Percentiles rank a stretch among this genome's conserved stretches.
phyloP scores from a whole-genome alignment of 2,797 vertebrate genomes.

The Jordanella pulchra region DNA sequence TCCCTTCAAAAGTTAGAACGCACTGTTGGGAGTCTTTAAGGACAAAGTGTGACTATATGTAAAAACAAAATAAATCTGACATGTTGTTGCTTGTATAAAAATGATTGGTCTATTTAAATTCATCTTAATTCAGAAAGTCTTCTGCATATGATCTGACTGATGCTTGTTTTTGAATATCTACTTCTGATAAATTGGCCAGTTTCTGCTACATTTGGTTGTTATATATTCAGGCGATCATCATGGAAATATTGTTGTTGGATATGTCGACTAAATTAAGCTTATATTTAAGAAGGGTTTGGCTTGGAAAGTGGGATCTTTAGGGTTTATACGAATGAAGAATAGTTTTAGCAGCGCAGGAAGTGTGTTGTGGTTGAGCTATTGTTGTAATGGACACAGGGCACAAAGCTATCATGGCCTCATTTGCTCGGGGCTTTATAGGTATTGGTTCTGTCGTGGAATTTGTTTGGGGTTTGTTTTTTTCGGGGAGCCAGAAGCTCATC shows the following conservation, averaged over 20 bases:
- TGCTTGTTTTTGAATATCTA: too few species aligned
- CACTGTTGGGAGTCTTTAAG: background rate
- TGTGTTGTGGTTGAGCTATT: constrained; percentile 45
- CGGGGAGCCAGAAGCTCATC: constrained; percentile 43
- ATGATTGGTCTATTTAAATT: background rate
- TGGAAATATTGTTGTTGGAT: background rate
- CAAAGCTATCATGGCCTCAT: background rate
- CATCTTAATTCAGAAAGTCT: background rate
- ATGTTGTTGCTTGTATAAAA: background rate
- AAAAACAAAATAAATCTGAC: background rate
- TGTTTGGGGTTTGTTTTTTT: constrained; percentile 1
- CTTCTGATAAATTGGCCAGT: background rate
- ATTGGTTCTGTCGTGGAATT: constrained; percentile 23
- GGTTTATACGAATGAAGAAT: background rate
- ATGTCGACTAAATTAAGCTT: background rate
- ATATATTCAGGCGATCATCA: background rate
- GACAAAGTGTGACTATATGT: background rate
- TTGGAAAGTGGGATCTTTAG: background rate
- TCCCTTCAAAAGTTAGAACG: background rate
- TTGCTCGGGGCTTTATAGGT: constrained; percentile 6
- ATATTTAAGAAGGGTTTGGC: background rate
- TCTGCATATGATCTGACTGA: background rate
- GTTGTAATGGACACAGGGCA: constrained; percentile 24
- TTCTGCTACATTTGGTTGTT: background rate
- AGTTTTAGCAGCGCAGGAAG: constrained; percentile 45